These are phyloP conservation scores for Potamilus streckersoni DNA, from an alignment of 1,140 invertebrate genomes.

Conservation along the genomic window DNA sequence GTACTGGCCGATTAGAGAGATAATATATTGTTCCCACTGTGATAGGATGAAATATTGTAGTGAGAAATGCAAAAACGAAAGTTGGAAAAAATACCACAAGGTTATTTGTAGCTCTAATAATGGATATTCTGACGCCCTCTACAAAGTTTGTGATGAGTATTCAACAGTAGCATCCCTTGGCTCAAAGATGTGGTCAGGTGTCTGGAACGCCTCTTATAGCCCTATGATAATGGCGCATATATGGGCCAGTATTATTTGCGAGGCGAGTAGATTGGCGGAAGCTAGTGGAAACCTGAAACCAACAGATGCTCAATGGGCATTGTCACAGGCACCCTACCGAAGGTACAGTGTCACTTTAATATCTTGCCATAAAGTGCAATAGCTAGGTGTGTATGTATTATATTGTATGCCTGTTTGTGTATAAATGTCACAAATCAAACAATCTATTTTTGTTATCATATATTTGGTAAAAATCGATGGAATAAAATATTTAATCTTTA, in stretches of 20 bases:
- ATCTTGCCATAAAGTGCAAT: too few relatives aligned
- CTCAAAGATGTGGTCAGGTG: slow-evolving; percentile 31
- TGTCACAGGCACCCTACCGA: slow-evolving; percentile 40
- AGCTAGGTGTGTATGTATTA: too few relatives aligned
- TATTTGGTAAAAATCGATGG: too few relatives aligned
- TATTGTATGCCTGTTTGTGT: not conserved
- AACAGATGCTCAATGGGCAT: slow-evolving; percentile 32
- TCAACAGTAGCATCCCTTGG: slow-evolving; percentile 13
- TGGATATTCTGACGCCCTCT: slow-evolving; percentile 27
- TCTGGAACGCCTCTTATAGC: slow-evolving; percentile 55
- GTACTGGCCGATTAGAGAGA: slow-evolving; percentile 37
- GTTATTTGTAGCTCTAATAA: slow-evolving; percentile 43
- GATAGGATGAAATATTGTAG: slow-evolving; percentile 45
- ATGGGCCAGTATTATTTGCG: slow-evolving; percentile 44
- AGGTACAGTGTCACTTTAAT: slow-evolving; percentile 20
- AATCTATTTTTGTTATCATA: not conserved
- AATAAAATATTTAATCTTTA: too few relatives aligned
- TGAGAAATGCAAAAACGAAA: slow-evolving; percentile 38
- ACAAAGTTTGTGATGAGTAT: slow-evolving; percentile 42
- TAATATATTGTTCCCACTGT: slow-evolving; percentile 36
- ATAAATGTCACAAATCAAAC: not conserved
- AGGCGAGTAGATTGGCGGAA: slow-evolving; percentile 35
- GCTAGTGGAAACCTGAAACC: slow-evolving; percentile 20
- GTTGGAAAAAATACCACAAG: slow-evolving; percentile 46
- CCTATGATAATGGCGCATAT: slow-evolving; percentile 47